Conservation (phyloP, 2,888 invertebrate genomes). For the Disparrhopalites patrizii region DNA sequence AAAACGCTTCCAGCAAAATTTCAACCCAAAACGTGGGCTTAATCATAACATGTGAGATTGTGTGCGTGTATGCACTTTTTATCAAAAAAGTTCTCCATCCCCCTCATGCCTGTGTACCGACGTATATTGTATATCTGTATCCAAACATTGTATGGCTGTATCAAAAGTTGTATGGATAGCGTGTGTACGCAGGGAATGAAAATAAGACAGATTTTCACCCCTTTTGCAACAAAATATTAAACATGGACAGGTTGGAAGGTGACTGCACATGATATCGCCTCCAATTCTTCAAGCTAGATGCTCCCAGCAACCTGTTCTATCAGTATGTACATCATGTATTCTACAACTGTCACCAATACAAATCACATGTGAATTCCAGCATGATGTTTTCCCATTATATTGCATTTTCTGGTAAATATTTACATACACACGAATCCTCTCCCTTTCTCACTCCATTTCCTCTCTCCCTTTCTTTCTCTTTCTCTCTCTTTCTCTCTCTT, state of each 20-base stretch:
- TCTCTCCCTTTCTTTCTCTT: background rate
- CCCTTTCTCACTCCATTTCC: background rate
- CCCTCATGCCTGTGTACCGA: too few species aligned
- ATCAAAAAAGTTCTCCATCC: background rate
- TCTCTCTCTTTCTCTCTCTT: background rate
- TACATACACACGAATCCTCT: background rate
- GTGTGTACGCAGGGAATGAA: too few species aligned
- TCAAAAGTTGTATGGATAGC: background rate
- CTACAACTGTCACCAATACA: background rate
- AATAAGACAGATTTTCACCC: too few species aligned
- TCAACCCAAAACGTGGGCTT: too few species aligned
- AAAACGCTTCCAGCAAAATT: slow-evolving; percentile 4
- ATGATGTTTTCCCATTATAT: background rate
- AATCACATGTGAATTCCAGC: background rate
- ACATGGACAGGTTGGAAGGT: too few species aligned
- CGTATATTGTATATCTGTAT: too few species aligned
- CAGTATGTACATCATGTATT: too few species aligned
- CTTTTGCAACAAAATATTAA: too few species aligned
- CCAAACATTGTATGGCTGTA: background rate
- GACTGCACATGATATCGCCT: too few species aligned
- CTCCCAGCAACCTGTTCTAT: background rate
- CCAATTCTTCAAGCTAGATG: too few species aligned
- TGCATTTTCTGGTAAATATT: background rate
- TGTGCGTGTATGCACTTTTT: background rate
- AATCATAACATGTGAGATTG: background rate